phyloP scores from a whole-genome alignment of 1,140 invertebrate genomes.

The Physella acuta region DNA sequence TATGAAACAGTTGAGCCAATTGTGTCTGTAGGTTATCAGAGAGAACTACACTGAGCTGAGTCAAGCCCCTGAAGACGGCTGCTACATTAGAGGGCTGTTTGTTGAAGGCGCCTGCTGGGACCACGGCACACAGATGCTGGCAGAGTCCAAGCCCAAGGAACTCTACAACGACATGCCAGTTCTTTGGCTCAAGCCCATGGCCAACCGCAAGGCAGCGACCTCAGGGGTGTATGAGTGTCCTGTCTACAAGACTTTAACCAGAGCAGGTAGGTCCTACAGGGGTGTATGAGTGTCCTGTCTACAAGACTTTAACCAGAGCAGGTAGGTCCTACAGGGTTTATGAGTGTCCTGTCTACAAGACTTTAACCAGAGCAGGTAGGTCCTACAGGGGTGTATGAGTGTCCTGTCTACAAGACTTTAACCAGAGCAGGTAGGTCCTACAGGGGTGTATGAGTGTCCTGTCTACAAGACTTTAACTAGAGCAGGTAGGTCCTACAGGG shows the following conservation, averaged over 20 bases:
- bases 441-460: too few species aligned
- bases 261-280: constrained; percentile 55
- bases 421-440: too few species aligned
- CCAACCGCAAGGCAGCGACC: constrained; percentile 46
- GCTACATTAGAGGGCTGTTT: constrained; percentile 60
- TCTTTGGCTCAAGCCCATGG: constrained; percentile 57
- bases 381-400: too few species aligned
- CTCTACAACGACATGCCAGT: constrained; percentile 59
- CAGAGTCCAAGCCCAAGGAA: constrained; percentile 59
- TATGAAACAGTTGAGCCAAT: background rate
- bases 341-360: constrained; percentile 62
- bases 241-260: constrained; percentile 61
- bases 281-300: constrained; percentile 58
- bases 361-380: constrained; percentile 61
- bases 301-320: constrained; percentile 56
- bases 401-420: too few species aligned
- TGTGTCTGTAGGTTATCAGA: constrained; percentile 49
- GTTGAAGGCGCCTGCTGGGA: constrained; percentile 61
- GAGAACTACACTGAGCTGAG: constrained; percentile 44
- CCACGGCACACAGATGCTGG: constrained; percentile 36
- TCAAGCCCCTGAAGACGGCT: constrained; percentile 53
- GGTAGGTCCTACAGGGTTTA: too few species aligned
- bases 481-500: too few species aligned
- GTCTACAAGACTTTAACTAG: too few species aligned
- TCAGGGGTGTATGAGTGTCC: constrained; percentile 59